phyloP scores from a whole-genome alignment of 2,888 invertebrate species.

The Euplexia lucipara region DNA sequence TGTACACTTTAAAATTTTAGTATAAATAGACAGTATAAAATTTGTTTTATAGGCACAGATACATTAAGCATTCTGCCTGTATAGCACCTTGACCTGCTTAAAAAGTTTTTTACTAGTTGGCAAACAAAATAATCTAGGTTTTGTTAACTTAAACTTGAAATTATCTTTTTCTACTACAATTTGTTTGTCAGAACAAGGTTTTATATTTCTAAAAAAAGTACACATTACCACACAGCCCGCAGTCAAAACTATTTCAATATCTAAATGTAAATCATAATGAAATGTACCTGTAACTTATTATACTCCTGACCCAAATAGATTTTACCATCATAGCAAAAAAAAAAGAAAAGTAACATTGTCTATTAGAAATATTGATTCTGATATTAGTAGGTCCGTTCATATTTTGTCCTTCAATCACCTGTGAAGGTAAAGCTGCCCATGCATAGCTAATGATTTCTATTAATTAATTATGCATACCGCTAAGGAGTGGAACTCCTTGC shows the following conservation, averaged over 20 bases:
- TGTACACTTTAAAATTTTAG: too few species aligned
- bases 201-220: too few species aligned
- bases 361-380: slow-evolving; percentile 24
- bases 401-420: slow-evolving; percentile 17
- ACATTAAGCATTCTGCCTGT: slow-evolving; percentile 3
- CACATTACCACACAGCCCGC: too few species aligned
- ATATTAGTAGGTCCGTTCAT: slow-evolving; percentile 2
- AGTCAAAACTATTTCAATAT: too few species aligned
- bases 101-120: slow-evolving; percentile 8
- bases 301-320: background rate
- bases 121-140: slow-evolving; percentile 15
- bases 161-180: too few species aligned
- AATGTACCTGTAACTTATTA: background rate
- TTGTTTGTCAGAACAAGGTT: too few species aligned
- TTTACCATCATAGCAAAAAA: background rate
- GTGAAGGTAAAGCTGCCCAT: slow-evolving; percentile 21
- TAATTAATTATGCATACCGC: slow-evolving; percentile 24
- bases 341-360: background rate
- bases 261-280: too few species aligned
- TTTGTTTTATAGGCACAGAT: background rate
- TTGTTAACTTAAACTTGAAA: background rate
- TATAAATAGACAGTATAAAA: too few species aligned
- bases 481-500: slow-evolving; percentile 12
- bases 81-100: slow-evolving; percentile 23
- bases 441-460: slow-evolving; percentile 39